A percentile compares a stretch with the other conserved stretches of the same genome.
Conservation (phyloP, 53 echinoderm and acorn worm genomes). For the Zoroaster sp. region DNA sequence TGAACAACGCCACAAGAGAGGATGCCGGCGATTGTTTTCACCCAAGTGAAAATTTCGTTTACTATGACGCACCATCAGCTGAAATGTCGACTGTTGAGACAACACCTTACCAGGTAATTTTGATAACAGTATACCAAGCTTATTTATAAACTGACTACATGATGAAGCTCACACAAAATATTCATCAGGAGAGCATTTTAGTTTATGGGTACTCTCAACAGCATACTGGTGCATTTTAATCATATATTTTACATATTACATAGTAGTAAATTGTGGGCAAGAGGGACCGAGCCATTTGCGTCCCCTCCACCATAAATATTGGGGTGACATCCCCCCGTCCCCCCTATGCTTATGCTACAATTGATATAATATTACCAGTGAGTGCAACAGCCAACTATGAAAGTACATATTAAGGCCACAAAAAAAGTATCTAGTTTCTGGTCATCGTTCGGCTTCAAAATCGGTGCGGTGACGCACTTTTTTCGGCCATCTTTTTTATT, state of each 20-base stretch:
- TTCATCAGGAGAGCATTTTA: no score
- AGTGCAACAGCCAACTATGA: no score
- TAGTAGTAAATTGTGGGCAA: neutral
- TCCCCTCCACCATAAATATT: neutral
- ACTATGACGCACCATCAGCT: neutral
- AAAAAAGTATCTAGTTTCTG: no score
- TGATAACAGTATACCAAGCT: neutral
- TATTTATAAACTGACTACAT: no score
- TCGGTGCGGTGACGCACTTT: no score
- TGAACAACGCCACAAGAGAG: neutral
- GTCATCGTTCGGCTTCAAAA: no score
- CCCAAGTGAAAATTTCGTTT: neutral
- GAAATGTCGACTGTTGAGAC: neutral
- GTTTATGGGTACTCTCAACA: neutral
- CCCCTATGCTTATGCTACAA: no score
- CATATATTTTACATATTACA: neutral
- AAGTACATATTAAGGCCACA: no score
- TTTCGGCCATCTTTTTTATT: no score
- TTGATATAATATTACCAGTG: no score
- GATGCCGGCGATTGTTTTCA: neutral
- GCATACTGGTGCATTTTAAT: neutral
- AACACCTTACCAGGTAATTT: neutral
- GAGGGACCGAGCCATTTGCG: neutral
- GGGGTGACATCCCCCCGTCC: no score
- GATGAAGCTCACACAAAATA: no score